Base-by-base conservation (phyloP, 2,888 invertebrate genomes). In the Pyrochroa serraticornis region DNA sequence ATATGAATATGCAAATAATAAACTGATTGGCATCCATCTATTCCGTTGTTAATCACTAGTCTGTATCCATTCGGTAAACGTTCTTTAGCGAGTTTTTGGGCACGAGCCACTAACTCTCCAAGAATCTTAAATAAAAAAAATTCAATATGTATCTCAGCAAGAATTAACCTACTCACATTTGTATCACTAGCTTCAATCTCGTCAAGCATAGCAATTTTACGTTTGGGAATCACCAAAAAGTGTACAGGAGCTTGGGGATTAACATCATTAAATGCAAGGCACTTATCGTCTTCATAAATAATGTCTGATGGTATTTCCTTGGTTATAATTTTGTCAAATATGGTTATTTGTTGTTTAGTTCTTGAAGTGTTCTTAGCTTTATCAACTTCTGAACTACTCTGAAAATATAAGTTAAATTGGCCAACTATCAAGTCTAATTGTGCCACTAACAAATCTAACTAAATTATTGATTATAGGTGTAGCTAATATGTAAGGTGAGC, bases 1-100 rank as follows among this genome's bases (percentile, higher is more conserved):
- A 94, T 87, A 75, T 94, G 93, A 30, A 93, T 72, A 72, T 94
- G 94, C 2, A 94, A 79, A 73, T 94, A 93, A 78, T 87, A 91
- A 1, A 93, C 92, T 5, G 88, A 88, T 76, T 94, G 93, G n/a
- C 88, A 87, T 0, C 92, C 93, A 64, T 92, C 83, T 0, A 81
- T 77, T 0, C 93, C 93, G 76, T 92, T 90, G 81, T 93, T 93
- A 44, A 93, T 85, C 2, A 92, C 87, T 6, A 92, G 73, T 6
- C 92, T 80, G 80, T 88, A 92, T 30, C 92, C 92, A 6, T 86
- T 83, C 0, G 85, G 85, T 0, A 87, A 81, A 5, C 84, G 81
- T 64, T 84, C 80, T 12, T 84, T 79, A 0, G 88, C 91, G 38
- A 91, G 81, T 7, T 84, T 82, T 8, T 84, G 84, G 0, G 91